Conservation (phyloP, 2,113 vertebrate species). For the Alosa alosa region DNA sequence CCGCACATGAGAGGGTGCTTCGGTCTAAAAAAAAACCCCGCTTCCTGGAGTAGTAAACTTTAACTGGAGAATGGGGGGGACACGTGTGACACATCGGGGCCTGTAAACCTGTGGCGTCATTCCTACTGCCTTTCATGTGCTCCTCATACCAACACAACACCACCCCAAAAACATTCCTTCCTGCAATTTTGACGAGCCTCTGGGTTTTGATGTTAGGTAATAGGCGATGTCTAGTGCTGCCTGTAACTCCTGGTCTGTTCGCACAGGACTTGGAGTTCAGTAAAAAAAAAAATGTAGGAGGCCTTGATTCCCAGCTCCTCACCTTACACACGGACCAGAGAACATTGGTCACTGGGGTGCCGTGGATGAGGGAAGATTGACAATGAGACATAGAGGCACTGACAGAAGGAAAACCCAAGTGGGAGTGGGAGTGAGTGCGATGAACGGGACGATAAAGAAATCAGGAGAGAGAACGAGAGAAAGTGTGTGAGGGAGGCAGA, state of each 20-base stretch:
- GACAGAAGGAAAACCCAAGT: not conserved
- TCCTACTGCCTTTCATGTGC: not conserved
- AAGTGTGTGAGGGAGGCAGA: not conserved
- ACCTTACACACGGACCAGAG: conserved; percentile 22
- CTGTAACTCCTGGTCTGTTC: not conserved
- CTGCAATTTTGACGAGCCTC: conserved; percentile 13
- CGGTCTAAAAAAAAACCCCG: not conserved
- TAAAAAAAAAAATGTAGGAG: not conserved
- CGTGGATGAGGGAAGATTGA: not conserved
- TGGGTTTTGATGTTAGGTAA: conserved; percentile 36
- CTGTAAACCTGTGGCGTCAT: not conserved
- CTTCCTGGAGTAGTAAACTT: conserved; percentile 10
- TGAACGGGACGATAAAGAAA: not conserved
- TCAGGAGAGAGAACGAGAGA: not conserved
- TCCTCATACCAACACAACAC: not conserved
- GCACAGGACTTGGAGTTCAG: not conserved
- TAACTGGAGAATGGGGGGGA: not conserved
- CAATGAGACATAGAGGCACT: not conserved
- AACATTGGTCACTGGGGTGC: not conserved
- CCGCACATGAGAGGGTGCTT: not conserved
- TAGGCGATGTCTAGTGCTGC: conserved; percentile 20
- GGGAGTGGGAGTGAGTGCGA: not conserved
- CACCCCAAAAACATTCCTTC: not conserved
- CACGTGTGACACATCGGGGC: not conserved
- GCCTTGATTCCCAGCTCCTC: conserved; percentile 12